phyloP scores from a whole-genome alignment of 2,797 vertebrate genomes.

The Anniella stebbinsi region DNA sequence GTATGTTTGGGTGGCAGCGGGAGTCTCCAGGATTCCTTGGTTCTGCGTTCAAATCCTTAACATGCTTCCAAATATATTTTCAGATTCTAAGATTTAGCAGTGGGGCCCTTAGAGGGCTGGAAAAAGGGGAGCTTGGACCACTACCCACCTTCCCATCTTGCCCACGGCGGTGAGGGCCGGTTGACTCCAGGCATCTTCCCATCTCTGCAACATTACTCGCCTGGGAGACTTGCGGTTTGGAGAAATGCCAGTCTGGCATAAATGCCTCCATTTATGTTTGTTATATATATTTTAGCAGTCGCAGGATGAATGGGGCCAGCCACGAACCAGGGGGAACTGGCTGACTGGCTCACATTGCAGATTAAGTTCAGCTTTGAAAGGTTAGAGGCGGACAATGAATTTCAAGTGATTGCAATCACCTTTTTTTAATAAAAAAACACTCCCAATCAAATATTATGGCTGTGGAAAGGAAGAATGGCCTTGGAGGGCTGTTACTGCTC shows the following conservation, averaged over 20 bases:
- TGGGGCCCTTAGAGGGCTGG: not conserved
- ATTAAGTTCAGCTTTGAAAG: slow-evolving; percentile 72
- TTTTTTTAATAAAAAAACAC: slow-evolving; percentile 78
- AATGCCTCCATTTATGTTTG: not conserved
- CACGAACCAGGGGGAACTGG: not conserved
- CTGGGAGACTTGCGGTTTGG: not conserved
- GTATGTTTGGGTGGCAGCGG: too few relatives aligned
- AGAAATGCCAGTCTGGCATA: not conserved
- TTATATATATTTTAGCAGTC: not conserved
- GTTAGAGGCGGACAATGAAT: slow-evolving; percentile 75
- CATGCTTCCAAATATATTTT: not conserved
- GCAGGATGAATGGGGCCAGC: not conserved
- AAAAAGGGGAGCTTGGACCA: not conserved
- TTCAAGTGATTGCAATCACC: slow-evolving; percentile 77
- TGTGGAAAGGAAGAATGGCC: slow-evolving; percentile 58
- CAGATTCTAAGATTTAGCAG: not conserved
- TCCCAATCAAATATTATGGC: slow-evolving; percentile 74
- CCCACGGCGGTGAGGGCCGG: too few relatives aligned
- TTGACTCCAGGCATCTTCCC: not conserved
- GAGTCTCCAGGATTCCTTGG: not conserved
- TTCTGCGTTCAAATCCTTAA: not conserved
- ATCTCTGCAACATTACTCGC: not conserved
- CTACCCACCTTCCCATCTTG: too few relatives aligned
- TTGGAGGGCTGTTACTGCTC: slow-evolving; percentile 51
- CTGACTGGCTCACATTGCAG: not conserved